phyloP scores from a whole-genome alignment of 1,140 invertebrate species.

The Heliconius congener region DNA sequence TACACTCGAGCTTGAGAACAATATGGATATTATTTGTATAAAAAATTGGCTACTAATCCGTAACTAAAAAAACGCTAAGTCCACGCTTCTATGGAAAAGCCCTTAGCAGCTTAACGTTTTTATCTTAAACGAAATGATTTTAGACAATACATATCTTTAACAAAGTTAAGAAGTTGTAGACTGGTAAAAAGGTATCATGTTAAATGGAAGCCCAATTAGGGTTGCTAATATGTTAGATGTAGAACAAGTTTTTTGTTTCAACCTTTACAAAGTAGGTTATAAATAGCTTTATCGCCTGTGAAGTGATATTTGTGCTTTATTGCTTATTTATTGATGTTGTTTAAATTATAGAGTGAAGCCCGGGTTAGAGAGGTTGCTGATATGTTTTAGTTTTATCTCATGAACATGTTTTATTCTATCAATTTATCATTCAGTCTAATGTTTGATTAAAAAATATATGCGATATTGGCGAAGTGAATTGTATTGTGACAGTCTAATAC shows the following conservation, averaged over 20 bases:
- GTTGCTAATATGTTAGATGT: slow-evolving; percentile 42
- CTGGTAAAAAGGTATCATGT: slow-evolving; percentile 48
- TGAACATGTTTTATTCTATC: neutral
- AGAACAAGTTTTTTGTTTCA: slow-evolving; percentile 18
- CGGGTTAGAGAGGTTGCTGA: neutral
- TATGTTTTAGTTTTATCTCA: neutral
- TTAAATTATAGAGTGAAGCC: neutral
- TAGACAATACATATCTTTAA: slow-evolving; percentile 16
- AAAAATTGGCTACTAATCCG: slow-evolving; percentile 46
- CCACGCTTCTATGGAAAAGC: slow-evolving; percentile 44
- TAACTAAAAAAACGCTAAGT: slow-evolving; percentile 45
- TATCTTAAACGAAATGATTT: slow-evolving; percentile 43
- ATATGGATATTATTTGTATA: slow-evolving; percentile 45
- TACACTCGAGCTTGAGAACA: slow-evolving; percentile 42
- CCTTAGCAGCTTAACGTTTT: slow-evolving; percentile 42
- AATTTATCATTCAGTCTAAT: neutral
- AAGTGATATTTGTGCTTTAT: slow-evolving; percentile 10
- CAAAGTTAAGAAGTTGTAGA: slow-evolving; percentile 36
- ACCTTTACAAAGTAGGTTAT: slow-evolving; percentile 22
- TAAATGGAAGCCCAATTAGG: slow-evolving; percentile 44
- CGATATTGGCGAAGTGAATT: neutral
- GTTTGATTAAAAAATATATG: neutral
- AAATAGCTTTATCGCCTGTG: slow-evolving; percentile 19
- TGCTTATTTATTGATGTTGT: slow-evolving; percentile 12
- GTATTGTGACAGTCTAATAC: no score